Evolutionary conservation across 2,797 vertebrate genomes (phyloP).

Genomic region (Darevskia nairensis): DNA sequence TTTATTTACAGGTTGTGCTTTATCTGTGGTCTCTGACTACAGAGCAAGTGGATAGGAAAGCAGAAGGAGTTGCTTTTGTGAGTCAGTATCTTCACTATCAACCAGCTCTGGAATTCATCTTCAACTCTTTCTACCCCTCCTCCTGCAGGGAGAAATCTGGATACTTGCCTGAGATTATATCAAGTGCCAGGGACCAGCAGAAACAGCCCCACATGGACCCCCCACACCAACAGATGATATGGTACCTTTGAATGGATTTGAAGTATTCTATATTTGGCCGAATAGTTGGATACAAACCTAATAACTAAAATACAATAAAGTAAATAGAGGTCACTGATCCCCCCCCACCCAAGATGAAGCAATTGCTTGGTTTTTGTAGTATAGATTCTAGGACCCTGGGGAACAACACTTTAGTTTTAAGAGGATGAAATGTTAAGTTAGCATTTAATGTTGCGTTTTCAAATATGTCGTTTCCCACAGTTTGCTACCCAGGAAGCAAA

Average conservation of each 20-base stretch:
- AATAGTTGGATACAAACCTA: not conserved
- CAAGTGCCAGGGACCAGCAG: not conserved
- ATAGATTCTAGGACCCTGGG: not conserved
- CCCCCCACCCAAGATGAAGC: not conserved
- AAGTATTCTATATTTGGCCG: not conserved
- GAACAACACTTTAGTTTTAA: conserved; percentile 14
- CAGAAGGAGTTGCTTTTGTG: not conserved
- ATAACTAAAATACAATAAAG: not conserved
- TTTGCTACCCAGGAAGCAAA: not conserved
- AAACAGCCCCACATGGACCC: not conserved
- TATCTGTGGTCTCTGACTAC: not conserved
- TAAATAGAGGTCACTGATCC: not conserved
- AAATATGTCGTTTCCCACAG: not conserved
- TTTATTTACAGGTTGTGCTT: not conserved
- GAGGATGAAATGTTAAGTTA: conserved; percentile 20
- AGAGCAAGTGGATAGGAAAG: not conserved
- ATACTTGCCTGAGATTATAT: not conserved
- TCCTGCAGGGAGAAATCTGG: too few species aligned
- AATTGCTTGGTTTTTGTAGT: not conserved
- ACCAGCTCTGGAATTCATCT: not conserved
- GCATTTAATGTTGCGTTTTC: not conserved
- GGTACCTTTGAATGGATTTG: not conserved
- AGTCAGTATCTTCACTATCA: not conserved
- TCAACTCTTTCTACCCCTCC: not conserved
- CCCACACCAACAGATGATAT: not conserved